These are phyloP conservation scores for Python bivittatus DNA, from an alignment of 2,113 vertebrate genomes.

Conservation along the genomic window DNA sequence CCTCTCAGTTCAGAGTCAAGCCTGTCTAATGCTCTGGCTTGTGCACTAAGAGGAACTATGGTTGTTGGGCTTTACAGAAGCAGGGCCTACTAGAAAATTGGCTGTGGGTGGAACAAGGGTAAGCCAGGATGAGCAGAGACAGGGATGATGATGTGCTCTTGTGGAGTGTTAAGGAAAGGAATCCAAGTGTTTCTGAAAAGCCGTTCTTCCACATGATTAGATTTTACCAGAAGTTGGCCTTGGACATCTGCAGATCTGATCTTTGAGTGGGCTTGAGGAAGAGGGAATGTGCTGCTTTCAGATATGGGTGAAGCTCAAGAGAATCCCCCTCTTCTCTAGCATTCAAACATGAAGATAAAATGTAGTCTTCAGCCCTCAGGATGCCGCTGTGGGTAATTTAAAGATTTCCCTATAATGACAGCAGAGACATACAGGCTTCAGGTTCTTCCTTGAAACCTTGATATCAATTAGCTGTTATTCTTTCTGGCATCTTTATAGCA, in stretches of 20 bases:
- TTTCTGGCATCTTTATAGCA: constrained; percentile 17
- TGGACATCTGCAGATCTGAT: neutral
- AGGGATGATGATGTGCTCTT: neutral
- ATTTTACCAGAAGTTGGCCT: neutral
- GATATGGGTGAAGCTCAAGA: neutral
- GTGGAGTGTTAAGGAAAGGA: neutral
- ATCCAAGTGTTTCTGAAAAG: neutral
- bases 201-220: neutral
- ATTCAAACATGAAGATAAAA: neutral
- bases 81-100: neutral
- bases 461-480: constrained; percentile 35
- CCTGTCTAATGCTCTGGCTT: neutral
- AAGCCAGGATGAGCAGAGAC: neutral
- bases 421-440: neutral
- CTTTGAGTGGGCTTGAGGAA: neutral
- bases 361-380: constrained; percentile 6
- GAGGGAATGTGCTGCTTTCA: neutral
- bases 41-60: neutral
- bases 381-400: neutral
- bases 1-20: neutral
- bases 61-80: neutral
- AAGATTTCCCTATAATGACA: constrained; percentile 32
- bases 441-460: constrained; percentile 38
- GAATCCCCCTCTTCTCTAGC: neutral
- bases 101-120: neutral